Conservation (phyloP, 30 jellyfish, hydroid and myxozoan genomes). For the Aurelia coerulea region DNA sequence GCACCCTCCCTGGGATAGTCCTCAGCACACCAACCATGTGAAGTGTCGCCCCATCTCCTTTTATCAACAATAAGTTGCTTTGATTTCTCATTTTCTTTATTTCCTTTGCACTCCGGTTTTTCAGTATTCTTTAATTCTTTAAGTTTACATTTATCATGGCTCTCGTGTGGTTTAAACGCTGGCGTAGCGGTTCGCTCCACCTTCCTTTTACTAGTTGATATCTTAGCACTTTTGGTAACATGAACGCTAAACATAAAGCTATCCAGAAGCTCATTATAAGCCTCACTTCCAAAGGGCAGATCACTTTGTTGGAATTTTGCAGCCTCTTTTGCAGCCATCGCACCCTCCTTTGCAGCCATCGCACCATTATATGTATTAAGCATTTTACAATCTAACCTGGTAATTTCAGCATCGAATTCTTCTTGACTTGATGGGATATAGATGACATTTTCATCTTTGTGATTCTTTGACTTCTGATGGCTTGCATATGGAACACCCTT, state of each 20-base stretch:
- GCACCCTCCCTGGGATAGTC: no score
- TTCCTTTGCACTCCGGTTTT: no score
- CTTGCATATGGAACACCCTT: constrained; percentile 60
- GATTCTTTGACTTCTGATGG: constrained; percentile 17
- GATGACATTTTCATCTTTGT: constrained; percentile 48
- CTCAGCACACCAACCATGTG: no score
- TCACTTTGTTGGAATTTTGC: background rate
- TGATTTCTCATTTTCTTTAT: no score
- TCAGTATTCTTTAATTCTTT: no score
- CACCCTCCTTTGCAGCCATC: background rate
- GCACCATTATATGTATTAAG: background rate
- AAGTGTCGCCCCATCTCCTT: no score
- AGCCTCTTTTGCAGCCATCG: background rate
- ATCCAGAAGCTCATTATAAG: constrained; percentile 22
- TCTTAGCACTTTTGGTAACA: background rate
- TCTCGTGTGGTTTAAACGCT: no score
- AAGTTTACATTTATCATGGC: no score
- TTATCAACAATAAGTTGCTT: no score
- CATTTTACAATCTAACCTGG: constrained; percentile 50
- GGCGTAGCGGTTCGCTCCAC: no score
- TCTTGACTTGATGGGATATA: constrained; percentile 70
- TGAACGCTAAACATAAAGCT: constrained; percentile 26
- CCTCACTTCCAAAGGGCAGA: background rate
- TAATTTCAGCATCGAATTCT: constrained; percentile 60
- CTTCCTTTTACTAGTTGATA: no score